Evolutionary conservation across 2,797 vertebrate genomes (phyloP), one percentile per base, ranked within the genome.

Genomic region (Mus caroli): DNA sequence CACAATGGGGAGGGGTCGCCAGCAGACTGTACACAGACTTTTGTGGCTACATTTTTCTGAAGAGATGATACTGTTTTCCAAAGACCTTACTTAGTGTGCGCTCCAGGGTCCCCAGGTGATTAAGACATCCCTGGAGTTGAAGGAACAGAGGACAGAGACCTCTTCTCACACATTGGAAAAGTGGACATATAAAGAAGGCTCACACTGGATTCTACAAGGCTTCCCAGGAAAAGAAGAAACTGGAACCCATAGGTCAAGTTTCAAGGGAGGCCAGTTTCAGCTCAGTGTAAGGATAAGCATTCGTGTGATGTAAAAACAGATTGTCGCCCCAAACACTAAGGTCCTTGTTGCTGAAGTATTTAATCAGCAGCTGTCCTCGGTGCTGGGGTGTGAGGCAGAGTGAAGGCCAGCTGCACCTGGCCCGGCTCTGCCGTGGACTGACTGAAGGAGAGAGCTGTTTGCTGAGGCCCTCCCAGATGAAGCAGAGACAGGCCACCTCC

Each of bases 201-300:
- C 9, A 4, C 28, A 5, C 8, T 86, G 40, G 10, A 11, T 19
- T n/a, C 88, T 15, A 7, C 19, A 4, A 14, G 15, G 52, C 31
- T 82, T 60, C 85, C 62, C 43, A 52, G 56, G 22, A 67, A 78
- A 90, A 90, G n/a, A 82, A 82, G 43, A 67, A 88, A n/a, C 19
- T 37, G 12, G 78, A 96, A 56, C 17, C 52, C 11, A 0, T 0
- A 46, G 79, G 43, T 40, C 43, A 52, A 28, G 11, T 62, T 50
- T 86, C 92, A 75, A 73, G 31, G 60, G 62, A 84, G 83, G 46
- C 83, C 37, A 26, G 31, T 88, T 79, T 87, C 92, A 78, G 76
- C 90, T 82, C 80, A 56, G 14, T 20, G 4, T 24, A 26, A 86
- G 22, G 54, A 84, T 73, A 73, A 1, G 20, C 8, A 46, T n/a